A percentile compares a stretch with the other conserved stretches of the same genome.
These are phyloP conservation scores for Calliopum simillimum DNA, from an alignment of 2,888 invertebrate genomes.

Conservation along the genomic window DNA sequence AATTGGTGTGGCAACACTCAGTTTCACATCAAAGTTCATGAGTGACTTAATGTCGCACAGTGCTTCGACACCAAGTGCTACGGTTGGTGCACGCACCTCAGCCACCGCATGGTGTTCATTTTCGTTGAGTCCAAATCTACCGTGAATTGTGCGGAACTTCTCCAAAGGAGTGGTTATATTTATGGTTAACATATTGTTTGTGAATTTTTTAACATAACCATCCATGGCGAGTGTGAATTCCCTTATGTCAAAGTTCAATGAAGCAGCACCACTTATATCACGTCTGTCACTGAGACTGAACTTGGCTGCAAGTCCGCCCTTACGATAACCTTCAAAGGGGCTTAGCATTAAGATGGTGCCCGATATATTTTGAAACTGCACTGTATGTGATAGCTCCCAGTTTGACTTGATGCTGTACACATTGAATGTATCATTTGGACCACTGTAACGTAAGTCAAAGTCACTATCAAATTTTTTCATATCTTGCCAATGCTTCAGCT, in stretches of 20 bases:
- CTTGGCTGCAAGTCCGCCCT: constrained; percentile 76
- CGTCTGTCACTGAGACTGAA: constrained; percentile 74
- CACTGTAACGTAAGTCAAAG: constrained; percentile 69
- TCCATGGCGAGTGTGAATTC: constrained; percentile 75
- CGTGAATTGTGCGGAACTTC: constrained; percentile 74
- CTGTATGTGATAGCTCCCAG: constrained; percentile 74
- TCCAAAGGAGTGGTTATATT: constrained; percentile 82
- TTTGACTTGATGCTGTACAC: constrained; percentile 76
- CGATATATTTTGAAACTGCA: constrained; percentile 71
- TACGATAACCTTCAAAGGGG: constrained; percentile 78
- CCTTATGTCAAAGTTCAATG: constrained; percentile 78
- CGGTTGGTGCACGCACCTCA: constrained; percentile 76
- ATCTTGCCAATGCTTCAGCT: constrained; percentile 71
- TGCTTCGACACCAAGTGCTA: constrained; percentile 78
- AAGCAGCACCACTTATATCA: constrained; percentile 76
- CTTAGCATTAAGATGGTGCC: constrained; percentile 73
- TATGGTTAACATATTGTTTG: constrained; percentile 80
- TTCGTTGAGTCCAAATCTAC: constrained; percentile 79
- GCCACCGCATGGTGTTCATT: constrained; percentile 78
- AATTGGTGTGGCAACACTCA: constrained; percentile 80
- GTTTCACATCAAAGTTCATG: constrained; percentile 79
- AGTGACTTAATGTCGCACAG: constrained; percentile 73
- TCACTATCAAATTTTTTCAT: constrained; percentile 69
- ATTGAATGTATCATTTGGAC: constrained; percentile 66
- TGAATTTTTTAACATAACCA: constrained; percentile 78